A percentile compares a stretch with the other conserved stretches of the same genome.
Conservation (phyloP, 2,888 invertebrate species). For the Limnephilus marmoratus region DNA sequence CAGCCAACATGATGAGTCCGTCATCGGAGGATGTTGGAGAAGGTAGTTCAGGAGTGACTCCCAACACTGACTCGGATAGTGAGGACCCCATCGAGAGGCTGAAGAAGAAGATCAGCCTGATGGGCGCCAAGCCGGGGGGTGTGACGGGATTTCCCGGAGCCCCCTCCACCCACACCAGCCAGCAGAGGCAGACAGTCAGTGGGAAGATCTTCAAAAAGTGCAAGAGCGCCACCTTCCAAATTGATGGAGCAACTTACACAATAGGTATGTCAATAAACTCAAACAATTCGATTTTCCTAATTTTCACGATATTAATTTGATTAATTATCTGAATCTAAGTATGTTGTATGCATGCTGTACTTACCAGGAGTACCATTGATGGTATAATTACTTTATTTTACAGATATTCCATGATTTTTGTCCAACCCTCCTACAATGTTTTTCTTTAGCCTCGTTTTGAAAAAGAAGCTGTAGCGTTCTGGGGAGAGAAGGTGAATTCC, state of each 20-base stretch:
- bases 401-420: background rate
- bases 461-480: background rate
- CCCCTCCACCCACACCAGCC: constrained; percentile 74
- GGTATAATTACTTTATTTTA: too few relatives aligned
- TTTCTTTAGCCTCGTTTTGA: background rate
- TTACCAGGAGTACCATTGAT: too few relatives aligned
- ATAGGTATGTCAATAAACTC: constrained; percentile 81
- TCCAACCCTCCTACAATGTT: background rate
- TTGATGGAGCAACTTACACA: constrained; percentile 91
- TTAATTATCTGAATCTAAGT: background rate
- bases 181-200: constrained; percentile 75
- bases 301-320: background rate
- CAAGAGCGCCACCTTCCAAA: constrained; percentile 91
- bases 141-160: constrained; percentile 73
- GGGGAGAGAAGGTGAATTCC: background rate
- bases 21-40: constrained; percentile 9
- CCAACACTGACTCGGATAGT: constrained; percentile 52
- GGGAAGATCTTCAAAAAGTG: constrained; percentile 87
- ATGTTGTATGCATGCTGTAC: background rate
- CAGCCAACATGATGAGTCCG: background rate
- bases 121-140: constrained; percentile 70
- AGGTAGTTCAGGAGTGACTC: constrained; percentile 22
- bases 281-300: background rate
- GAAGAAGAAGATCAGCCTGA: constrained; percentile 65
- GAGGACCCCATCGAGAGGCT: constrained; percentile 57